A percentile compares a stretch with the other conserved stretches of the same genome.
Conservation (phyloP, 53 echinoderm and acorn worm genomes). For the Zoroaster sp. region DNA sequence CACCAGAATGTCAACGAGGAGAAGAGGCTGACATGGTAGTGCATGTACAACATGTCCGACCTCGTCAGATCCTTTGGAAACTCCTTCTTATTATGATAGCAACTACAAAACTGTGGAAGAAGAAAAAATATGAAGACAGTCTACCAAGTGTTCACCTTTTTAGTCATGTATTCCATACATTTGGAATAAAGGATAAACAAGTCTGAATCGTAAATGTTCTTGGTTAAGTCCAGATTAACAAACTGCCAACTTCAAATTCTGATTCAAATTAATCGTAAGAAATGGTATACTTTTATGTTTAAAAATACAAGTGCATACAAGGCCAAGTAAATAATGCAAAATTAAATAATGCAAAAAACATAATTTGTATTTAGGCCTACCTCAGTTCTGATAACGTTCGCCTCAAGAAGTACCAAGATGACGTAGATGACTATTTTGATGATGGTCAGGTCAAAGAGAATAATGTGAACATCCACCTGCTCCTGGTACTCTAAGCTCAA, state of each 20-base stretch:
- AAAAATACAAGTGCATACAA: no score
- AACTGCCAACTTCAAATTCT: no score
- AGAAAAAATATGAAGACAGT: neutral
- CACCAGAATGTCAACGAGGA: conserved; percentile 78
- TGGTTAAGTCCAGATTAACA: no score
- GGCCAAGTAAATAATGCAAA: no score
- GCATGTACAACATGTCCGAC: conserved; percentile 70
- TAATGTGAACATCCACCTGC: conserved; percentile 40
- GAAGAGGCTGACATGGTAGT: conserved; percentile 69
- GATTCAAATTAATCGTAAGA: no score
- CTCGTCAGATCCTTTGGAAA: conserved; percentile 66
- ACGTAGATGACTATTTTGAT: conserved; percentile 38
- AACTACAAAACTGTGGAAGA: neutral
- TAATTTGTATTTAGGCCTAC: no score
- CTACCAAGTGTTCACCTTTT: no score
- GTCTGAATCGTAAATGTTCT: no score
- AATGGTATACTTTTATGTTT: no score
- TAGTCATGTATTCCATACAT: no score
- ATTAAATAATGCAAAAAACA: no score
- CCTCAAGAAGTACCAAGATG: conserved; percentile 48
- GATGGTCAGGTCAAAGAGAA: conserved; percentile 52
- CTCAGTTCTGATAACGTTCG: conserved; percentile 44
- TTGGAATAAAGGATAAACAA: no score
- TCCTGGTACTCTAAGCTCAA: conserved; percentile 39
- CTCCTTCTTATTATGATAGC: neutral